Base-by-base conservation (phyloP, 2,113 vertebrate species). In the Neolamprologus cancellatus region DNA sequence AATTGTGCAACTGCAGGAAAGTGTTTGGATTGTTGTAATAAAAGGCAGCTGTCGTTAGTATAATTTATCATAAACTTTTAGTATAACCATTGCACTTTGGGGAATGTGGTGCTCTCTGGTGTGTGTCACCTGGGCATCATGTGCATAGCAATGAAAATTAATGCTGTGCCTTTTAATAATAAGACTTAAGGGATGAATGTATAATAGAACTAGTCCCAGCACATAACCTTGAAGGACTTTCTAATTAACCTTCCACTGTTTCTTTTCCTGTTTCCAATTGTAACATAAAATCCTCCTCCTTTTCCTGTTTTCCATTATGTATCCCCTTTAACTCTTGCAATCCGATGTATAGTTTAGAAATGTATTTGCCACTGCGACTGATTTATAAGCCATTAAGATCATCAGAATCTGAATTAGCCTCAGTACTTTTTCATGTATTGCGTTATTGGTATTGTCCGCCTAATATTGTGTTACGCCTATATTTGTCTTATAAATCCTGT, bases 31-130 rank as follows among this genome's bases (percentile, higher is more conserved):
- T 64, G 17, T n/a, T 64, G 18, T 64, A 64, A 64, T 64, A 7
- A 36, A 36, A 64, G 17, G 1, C 10, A 36, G 32, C 32, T 36
- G 10, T 36, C 0, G 0, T 36, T 34, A n/a, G 32, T n/a, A 64
- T 64, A 64, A 64, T 36, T 36, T 64, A 64, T 64, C 32, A 36
- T n/a, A 64, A 64, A 64, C 30, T 1, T 64, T 64, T 64, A 64
- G 59, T 64, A 36, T 64, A 64, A 64, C 59, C 59, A 12, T 64
- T 64, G 6, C 59, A 64, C 30, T 34, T 34, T 3, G 59, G 30
- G 59, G 17, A 34, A 36, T 1, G 59, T 64, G 30, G 32, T 64
- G 59, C 59, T 64, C 59, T 64, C 59, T 36, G 61, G 32, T 20
- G 32, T 66, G 6, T 66, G 61, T 39, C 18, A 36, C 9, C 61